Evolutionary conservation across 2,888 invertebrate genomes (phyloP), one percentile per base, ranked within the genome.

Genomic region (Erannis defoliaria): DNA sequence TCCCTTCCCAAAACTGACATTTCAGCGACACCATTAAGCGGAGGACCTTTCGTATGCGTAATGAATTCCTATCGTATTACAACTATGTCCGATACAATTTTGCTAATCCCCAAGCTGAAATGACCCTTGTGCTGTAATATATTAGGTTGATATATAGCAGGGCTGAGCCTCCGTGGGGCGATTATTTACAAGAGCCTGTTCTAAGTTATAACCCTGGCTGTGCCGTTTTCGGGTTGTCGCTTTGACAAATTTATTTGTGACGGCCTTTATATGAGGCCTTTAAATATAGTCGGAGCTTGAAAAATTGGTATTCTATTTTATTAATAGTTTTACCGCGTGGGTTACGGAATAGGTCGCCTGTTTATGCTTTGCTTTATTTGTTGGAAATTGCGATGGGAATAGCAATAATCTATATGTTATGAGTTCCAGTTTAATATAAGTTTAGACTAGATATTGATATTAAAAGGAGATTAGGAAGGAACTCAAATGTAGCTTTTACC

Each of bases 181-280:
- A 77, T 80, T 80, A 82, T 82, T 78, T 78, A 79, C 76, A 73
- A 68, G 63, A 73, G 76, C 73, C 79, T 75, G 77, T 62, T 62
- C 56, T 83, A 79, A 83, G 74, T 81, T 80, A 81, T 77, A 75
- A 75, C 75, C 75, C 75, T n/a, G 73, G 67, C 64, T 68, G 67
- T 71, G 74, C 72, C 76, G 79, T 82, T 76, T 75, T 82, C 72
- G 74, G 78, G 76, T 77, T 77, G 78, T 79, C 80, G 70, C 73
- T 71, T 70, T 81, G 82, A 84, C 77, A 81, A 83, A 84, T 84
- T 82, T 84, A 83, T 83, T 76, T 70, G 77, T 74, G 82, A 80
- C 81, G 75, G 50, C 57, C 76, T 72, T 73, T 72, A 73, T 74
- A 78, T 76, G 78, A 78, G 74, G 74, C 74, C 56, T 74, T 75